Percentiles rank a stretch among this genome's conserved stretches.
Conservation (phyloP, 1,140 invertebrate genomes). For the Reticulitermes speratus region DNA sequence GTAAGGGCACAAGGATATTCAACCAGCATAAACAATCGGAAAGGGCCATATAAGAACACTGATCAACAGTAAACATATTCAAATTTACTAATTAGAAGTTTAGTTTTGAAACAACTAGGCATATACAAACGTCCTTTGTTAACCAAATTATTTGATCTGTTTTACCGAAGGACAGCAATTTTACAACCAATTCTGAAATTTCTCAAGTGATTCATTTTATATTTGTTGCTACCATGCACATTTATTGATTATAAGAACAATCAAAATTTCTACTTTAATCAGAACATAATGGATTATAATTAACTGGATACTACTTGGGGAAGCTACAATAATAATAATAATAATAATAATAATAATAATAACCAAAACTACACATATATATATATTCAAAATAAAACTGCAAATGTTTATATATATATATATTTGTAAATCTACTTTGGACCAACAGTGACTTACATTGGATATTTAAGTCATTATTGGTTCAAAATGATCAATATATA, state of each 20-base stretch:
- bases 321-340: neutral
- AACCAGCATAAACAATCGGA: slow-evolving; percentile 23
- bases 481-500: neutral
- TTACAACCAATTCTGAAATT: neutral
- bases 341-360: neutral
- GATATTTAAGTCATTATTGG: neutral
- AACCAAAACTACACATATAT: neutral
- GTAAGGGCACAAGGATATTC: neutral
- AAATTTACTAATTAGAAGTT: neutral
- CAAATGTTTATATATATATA: neutral
- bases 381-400: neutral
- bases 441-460: neutral
- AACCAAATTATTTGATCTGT: too few relatives aligned
- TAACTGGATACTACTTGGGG: neutral
- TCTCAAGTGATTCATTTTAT: neutral
- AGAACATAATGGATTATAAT: neutral
- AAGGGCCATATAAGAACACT: slow-evolving; percentile 8
- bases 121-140: too few relatives aligned
- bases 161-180: neutral
- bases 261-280: neutral
- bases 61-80: neutral
- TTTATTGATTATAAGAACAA: neutral
- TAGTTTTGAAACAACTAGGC: too few relatives aligned
- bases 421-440: neutral
- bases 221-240: neutral